Evolutionary conservation across 2,113 vertebrate genomes (phyloP).

Genomic region (Rhinopomastus cyanomelas): DNA sequence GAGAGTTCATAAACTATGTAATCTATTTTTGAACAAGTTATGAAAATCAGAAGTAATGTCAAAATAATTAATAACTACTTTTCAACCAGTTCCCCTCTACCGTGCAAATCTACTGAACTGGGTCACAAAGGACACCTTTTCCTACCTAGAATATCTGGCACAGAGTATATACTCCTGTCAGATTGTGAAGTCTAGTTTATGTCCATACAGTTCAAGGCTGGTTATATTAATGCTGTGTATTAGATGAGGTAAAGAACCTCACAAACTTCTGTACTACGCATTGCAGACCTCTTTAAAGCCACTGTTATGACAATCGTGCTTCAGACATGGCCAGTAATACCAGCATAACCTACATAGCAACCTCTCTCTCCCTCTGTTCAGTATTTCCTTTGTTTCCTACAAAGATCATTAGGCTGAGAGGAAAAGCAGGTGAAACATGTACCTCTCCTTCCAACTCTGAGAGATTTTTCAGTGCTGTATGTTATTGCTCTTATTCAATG

Average conservation of each 20-base stretch:
- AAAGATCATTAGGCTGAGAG: not conserved
- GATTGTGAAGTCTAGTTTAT: not conserved
- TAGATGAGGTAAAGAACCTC: not conserved
- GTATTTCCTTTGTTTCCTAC: not conserved
- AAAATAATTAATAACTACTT: not conserved
- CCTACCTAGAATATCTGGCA: not conserved
- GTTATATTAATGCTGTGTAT: not conserved
- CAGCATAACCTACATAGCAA: accelerated
- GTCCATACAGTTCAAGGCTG: not conserved
- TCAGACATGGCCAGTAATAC: not conserved
- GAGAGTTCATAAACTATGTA: not conserved
- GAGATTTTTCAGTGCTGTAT: not conserved
- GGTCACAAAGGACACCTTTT: not conserved
- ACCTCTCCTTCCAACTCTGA: not conserved
- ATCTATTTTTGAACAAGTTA: not conserved
- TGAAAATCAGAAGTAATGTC: not conserved
- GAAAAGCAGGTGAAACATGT: not conserved
- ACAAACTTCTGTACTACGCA: not conserved
- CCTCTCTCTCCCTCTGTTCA: not conserved
- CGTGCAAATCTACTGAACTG: not conserved
- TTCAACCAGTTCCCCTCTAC: not conserved
- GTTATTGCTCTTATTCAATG: not conserved
- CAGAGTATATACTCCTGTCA: not conserved
- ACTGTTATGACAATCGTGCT: not conserved
- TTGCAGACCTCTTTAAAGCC: not conserved